A percentile compares a stretch with the other conserved stretches of the same genome.
Conservation (phyloP, 2,888 invertebrate genomes). For the Conomelus anceps region DNA sequence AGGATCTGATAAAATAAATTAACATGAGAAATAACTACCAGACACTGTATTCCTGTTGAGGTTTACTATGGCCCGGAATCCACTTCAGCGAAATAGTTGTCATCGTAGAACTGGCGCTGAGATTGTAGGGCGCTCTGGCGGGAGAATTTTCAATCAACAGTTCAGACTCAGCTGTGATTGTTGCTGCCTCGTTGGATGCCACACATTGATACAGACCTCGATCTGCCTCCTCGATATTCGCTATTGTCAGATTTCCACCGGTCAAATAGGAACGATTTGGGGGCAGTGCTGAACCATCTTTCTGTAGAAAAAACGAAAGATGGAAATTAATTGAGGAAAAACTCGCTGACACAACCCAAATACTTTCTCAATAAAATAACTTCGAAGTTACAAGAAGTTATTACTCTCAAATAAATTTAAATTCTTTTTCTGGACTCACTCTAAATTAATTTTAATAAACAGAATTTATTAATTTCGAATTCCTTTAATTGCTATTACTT, state of each 20-base stretch:
- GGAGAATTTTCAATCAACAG: constrained; percentile 77
- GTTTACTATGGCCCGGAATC: constrained; percentile 73
- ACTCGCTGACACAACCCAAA: no score
- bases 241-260: constrained; percentile 77
- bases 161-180: constrained; percentile 72
- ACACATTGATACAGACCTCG: constrained; percentile 79
- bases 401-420: no score
- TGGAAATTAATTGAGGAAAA: no score
- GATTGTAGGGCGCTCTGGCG: constrained; percentile 84
- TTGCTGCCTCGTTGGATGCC: constrained; percentile 80
- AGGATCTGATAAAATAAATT: not conserved
- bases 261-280: constrained; percentile 58
- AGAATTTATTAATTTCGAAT: no score
- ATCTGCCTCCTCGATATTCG: constrained; percentile 73
- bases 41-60: constrained; percentile 72
- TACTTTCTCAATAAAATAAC: no score
- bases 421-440: no score
- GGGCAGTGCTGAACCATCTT: constrained; percentile 66
- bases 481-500: no score
- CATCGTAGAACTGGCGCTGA: constrained; percentile 66
- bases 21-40: no score
- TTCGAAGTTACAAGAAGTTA: no score
- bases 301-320: constrained; percentile 45
- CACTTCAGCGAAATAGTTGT: constrained; percentile 71
- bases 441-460: no score